These are phyloP conservation scores for Campylorhamphus procurvoides DNA, from an alignment of 2,113 vertebrate genomes.

Conservation along the genomic window DNA sequence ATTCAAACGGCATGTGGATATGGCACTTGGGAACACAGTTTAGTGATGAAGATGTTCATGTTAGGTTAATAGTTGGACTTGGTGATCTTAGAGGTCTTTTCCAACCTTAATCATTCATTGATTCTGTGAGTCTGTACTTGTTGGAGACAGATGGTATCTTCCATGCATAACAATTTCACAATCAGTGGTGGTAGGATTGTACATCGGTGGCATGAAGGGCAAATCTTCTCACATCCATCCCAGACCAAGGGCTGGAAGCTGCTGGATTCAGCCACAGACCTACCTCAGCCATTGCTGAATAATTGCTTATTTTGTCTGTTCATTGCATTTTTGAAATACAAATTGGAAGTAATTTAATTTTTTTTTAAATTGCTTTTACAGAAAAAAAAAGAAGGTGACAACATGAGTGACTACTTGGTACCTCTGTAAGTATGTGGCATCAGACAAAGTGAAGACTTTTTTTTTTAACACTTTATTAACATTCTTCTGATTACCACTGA, in stretches of 20 bases:
- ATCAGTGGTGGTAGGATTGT: not conserved
- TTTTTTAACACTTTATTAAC: not conserved
- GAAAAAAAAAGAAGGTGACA: not conserved
- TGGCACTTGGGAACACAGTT: not conserved
- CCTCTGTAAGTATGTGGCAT: not conserved
- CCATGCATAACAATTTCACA: not conserved
- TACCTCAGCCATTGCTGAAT: not conserved
- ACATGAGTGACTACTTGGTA: accelerated
- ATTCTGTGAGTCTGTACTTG: not conserved
- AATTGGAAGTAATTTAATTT: not conserved
- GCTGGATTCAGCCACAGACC: not conserved
- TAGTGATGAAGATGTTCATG: not conserved
- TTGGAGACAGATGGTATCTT: not conserved
- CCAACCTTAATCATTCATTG: not conserved
- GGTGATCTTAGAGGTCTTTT: not conserved
- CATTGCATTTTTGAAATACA: not conserved
- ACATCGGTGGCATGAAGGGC: accelerated
- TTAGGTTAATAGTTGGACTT: not conserved
- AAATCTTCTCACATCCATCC: not conserved
- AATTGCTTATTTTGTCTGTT: not conserved
- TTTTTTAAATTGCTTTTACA: not conserved
- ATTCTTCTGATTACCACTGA: not conserved
- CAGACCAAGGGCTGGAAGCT: not conserved
- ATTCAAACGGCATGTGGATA: not conserved
- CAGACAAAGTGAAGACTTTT: not conserved